Conservation (phyloP, 2,797 vertebrate species). For the Sebastes alutus region DNA sequence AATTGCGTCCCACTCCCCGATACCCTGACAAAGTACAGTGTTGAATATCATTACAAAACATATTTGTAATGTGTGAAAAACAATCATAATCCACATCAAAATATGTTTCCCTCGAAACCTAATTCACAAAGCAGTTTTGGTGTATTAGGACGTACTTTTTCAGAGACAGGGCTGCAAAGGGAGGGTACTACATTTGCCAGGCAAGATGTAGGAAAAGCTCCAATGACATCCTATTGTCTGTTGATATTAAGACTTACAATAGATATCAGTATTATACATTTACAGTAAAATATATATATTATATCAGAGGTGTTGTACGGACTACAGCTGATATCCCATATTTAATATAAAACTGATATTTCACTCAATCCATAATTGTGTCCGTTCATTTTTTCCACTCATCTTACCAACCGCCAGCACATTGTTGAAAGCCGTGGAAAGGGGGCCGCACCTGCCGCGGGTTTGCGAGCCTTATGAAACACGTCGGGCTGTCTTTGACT, state of each 20-base stretch:
- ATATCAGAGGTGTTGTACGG: not conserved
- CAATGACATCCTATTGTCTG: not conserved
- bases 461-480: constrained; percentile 81
- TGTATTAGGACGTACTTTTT: not conserved
- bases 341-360: constrained; percentile 33
- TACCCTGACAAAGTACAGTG: no score
- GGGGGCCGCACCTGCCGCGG: constrained; percentile 77
- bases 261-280: not conserved
- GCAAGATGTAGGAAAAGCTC: not conserved
- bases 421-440: constrained; percentile 55
- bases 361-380: constrained; percentile 5
- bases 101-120: not conserved
- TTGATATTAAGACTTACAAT: not conserved
- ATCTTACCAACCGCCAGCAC: constrained; percentile 26
- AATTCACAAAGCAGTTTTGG: not conserved
- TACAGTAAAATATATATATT: not conserved
- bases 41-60: not conserved
- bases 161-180: not conserved
- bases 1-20: not conserved
- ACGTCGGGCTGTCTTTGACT: constrained; percentile 80
- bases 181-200: not conserved
- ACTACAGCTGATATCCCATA: not conserved
- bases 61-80: not conserved
- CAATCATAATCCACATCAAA: not conserved
- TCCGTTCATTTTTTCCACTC: constrained; percentile 35